A percentile compares a stretch with the other conserved stretches of the same genome.
phyloP scores from a whole-genome alignment of 2,113 vertebrate species.

The Catagonus wagneri region DNA sequence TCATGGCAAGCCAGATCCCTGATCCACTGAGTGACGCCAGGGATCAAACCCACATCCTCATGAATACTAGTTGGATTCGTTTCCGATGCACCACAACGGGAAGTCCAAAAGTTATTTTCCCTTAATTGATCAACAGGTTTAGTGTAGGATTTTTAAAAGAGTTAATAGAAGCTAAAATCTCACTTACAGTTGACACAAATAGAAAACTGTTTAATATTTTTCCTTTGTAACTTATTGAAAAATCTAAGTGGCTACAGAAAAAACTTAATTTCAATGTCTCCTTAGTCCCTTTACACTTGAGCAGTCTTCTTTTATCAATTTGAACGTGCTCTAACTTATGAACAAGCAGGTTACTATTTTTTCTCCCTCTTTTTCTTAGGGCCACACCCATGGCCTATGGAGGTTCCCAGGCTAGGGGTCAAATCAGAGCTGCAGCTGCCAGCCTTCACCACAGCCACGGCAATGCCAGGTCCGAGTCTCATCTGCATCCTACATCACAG shows the following conservation, averaged over 20 bases:
- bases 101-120: background rate
- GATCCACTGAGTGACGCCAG: too few relatives aligned
- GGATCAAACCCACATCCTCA: too few relatives aligned
- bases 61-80: too few relatives aligned
- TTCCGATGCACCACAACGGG: too few relatives aligned
- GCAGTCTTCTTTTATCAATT: background rate
- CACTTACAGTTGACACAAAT: background rate
- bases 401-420: too few relatives aligned
- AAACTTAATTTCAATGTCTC: background rate
- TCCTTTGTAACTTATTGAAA: background rate
- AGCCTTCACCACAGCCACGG: too few relatives aligned
- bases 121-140: background rate
- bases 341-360: background rate
- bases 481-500: too few relatives aligned
- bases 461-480: too few relatives aligned
- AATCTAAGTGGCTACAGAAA: background rate
- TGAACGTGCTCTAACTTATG: accelerated
- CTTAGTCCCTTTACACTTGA: background rate
- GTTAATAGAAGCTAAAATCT: background rate
- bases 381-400: too few relatives aligned
- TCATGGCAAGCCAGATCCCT: too few relatives aligned
- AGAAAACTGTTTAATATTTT: background rate
- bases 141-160: background rate
- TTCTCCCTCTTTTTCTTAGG: too few relatives aligned
- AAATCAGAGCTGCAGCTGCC: too few relatives aligned